Conservation (phyloP, 2,888 invertebrate species). For the Allygus modestus region DNA sequence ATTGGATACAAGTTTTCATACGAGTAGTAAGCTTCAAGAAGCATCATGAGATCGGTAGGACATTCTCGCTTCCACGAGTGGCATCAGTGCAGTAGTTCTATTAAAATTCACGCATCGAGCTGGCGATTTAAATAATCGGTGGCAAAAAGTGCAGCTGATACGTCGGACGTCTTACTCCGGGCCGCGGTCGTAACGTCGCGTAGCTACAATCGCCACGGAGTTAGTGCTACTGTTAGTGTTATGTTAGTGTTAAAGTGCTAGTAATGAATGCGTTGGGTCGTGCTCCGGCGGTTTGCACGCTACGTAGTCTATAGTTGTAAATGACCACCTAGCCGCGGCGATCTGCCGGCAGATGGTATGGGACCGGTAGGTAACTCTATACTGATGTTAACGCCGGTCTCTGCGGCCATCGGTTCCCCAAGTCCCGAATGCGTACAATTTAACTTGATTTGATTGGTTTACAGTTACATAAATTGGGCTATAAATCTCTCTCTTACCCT, state of each 20-base stretch:
- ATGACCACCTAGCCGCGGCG: slow-evolving; percentile 8
- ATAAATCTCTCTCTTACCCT: too few relatives aligned
- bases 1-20: too few relatives aligned
- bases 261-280: slow-evolving; percentile 11
- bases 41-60: too few relatives aligned
- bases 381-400: too few relatives aligned
- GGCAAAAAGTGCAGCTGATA: neutral
- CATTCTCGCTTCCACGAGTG: too few relatives aligned
- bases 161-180: slow-evolving; percentile 7
- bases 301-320: slow-evolving; percentile 6
- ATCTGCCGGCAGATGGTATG: neutral
- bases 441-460: too few relatives aligned
- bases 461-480: too few relatives aligned
- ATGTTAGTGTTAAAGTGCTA: slow-evolving; percentile 28
- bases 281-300: slow-evolving; percentile 12
- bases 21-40: too few relatives aligned
- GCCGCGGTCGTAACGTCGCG: neutral
- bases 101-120: neutral
- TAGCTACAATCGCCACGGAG: neutral
- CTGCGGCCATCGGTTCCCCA: too few relatives aligned
- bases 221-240: slow-evolving; percentile 13
- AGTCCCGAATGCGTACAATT: too few relatives aligned
- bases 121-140: neutral
- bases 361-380: too few relatives aligned
- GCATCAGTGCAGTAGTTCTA: too few relatives aligned